Evolutionary conservation across 1,140 invertebrate genomes (phyloP).

Genomic region (Trichonephila inaurata): DNA sequence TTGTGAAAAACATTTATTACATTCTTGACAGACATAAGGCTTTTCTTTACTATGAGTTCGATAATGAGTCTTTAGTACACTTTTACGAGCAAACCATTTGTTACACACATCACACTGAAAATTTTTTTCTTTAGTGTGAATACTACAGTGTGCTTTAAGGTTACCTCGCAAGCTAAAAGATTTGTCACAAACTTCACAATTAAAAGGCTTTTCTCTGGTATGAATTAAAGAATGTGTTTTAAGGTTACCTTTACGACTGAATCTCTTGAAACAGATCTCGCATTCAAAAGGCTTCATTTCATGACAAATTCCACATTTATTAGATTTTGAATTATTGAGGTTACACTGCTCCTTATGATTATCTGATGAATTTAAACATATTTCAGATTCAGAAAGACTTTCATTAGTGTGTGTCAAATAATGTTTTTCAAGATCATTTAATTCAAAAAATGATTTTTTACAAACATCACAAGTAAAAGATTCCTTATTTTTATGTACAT

Average conservation of each 20-base stretch:
- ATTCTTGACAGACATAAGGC: conserved; percentile 3
- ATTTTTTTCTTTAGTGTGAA: conserved; percentile 1
- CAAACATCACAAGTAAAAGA: not conserved
- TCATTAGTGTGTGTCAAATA: not conserved
- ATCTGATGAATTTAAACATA: not conserved
- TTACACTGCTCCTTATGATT: not conserved
- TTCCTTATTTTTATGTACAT: not conserved
- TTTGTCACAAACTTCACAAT: conserved; percentile 5
- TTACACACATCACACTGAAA: conserved; percentile 17
- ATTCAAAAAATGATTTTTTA: not conserved
- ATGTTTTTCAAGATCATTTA: not conserved
- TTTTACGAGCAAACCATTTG: not conserved
- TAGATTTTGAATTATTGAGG: not conserved
- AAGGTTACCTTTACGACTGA: not conserved
- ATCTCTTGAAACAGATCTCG: conserved; percentile 13
- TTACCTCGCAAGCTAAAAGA: not conserved
- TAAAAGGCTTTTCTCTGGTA: not conserved
- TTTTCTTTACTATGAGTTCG: conserved; percentile 5
- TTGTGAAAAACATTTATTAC: not conserved
- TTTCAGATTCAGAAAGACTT: not conserved
- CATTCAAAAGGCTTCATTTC: not conserved
- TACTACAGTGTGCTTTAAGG: not conserved
- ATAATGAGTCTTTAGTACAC: not conserved
- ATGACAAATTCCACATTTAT: not conserved
- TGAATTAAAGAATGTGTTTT: not conserved